Conservation (phyloP, 2,797 vertebrate species). For the Propithecus perrieri region DNA sequence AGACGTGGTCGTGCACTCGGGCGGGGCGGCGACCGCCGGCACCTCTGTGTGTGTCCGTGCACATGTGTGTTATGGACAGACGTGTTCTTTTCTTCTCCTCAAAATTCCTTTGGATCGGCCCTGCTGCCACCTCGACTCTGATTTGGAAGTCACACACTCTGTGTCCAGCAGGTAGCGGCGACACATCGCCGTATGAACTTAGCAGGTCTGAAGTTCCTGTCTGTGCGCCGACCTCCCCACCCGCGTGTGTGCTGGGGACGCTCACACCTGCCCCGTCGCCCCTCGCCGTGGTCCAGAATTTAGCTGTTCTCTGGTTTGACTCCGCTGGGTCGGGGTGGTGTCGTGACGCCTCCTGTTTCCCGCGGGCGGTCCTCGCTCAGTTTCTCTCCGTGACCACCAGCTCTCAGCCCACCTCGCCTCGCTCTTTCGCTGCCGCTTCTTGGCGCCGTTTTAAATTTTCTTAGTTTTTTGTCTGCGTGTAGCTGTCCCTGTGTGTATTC, state of each 20-base stretch:
- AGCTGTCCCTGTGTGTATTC: neutral
- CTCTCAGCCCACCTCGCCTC: neutral
- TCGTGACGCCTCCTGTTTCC: too few relatives aligned
- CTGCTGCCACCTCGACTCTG: neutral
- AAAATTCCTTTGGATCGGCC: neutral
- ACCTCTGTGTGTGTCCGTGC: neutral
- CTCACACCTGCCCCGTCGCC: neutral
- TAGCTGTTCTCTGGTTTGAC: rapidly evolving
- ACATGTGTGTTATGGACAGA: neutral
- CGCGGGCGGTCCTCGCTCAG: rapidly evolving
- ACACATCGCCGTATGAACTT: neutral
- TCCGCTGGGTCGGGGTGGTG: rapidly evolving
- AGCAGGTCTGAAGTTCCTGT: rapidly evolving
- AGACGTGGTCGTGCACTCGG: rapidly evolving
- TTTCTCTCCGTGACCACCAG: rapidly evolving
- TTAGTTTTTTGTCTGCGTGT: rapidly evolving
- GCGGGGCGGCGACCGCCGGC: neutral
- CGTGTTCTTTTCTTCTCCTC: neutral
- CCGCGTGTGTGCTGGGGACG: neutral
- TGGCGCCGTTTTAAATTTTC: rapidly evolving
- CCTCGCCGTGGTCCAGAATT: too few relatives aligned
- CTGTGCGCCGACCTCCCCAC: neutral
- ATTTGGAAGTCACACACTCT: neutral
- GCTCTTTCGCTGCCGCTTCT: neutral
- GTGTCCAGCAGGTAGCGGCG: too few relatives aligned